These are phyloP conservation scores for Ceratina australensis DNA, from an alignment of 1,140 invertebrate species.

Conservation along the genomic window DNA sequence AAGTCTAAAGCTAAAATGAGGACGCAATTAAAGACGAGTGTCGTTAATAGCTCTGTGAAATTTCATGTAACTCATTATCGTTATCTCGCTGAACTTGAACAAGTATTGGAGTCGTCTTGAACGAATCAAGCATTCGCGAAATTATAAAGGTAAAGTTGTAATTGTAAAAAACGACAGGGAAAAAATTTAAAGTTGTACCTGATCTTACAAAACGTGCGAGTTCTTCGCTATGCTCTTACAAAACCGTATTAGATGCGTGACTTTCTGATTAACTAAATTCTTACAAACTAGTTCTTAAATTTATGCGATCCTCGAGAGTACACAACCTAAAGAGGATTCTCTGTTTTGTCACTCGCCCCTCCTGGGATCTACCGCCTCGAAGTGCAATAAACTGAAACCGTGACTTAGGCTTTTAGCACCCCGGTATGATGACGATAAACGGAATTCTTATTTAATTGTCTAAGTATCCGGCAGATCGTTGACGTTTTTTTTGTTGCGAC, in stretches of 20 bases:
- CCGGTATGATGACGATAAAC: neutral
- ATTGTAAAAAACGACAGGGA: neutral
- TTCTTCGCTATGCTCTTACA: neutral
- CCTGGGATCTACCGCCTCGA: constrained; percentile 14
- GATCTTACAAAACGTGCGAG: constrained; percentile 2
- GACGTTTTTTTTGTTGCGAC: neutral
- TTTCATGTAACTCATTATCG: neutral
- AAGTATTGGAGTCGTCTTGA: neutral
- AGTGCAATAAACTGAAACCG: constrained; percentile 13
- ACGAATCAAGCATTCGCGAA: neutral
- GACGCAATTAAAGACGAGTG: neutral
- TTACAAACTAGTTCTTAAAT: constrained; percentile 28
- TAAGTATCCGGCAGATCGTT: no score
- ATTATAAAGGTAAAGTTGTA: no score
- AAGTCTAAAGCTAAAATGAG: neutral
- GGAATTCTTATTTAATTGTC: neutral
- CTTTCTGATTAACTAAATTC: constrained; percentile 4
- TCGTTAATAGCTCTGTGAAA: neutral
- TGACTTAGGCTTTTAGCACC: neutral
- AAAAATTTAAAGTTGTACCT: constrained; percentile 3
- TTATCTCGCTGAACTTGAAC: neutral
- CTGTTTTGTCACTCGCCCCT: constrained; percentile 17
- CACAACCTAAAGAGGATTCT: constrained; percentile 25
- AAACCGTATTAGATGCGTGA: constrained; percentile 16
- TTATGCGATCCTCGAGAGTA: constrained; percentile 22